Evolutionary conservation across 2,797 vertebrate genomes (phyloP).

Genomic region (Rhinogobio ventralis): DNA sequence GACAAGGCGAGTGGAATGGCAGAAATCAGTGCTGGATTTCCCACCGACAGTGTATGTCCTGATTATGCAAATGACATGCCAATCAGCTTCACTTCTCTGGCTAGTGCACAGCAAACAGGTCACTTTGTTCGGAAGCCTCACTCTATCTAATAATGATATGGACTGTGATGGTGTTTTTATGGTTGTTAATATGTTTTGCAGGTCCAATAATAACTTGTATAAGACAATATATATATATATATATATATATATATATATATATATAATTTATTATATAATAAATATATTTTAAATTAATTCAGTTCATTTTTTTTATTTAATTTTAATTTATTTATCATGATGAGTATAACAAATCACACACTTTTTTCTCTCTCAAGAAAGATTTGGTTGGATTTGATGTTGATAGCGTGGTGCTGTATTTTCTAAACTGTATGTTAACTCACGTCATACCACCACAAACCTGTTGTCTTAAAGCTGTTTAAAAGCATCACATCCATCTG

Average conservation of each 20-base stretch:
- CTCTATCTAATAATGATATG: neutral
- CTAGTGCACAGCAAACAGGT: constrained; percentile 47
- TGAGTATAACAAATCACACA: neutral
- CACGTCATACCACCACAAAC: neutral
- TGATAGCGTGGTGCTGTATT: neutral
- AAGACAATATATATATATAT: neutral
- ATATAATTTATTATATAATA: too few relatives aligned
- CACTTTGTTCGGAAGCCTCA: constrained; percentile 37
- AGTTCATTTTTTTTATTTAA: too few relatives aligned
- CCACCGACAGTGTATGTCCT: constrained; percentile 46
- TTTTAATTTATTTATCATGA: neutral
- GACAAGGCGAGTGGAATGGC: constrained; percentile 3
- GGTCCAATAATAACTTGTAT: neutral
- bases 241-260: too few relatives aligned
- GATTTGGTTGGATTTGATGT: neutral
- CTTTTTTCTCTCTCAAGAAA: neutral
- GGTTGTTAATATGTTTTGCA: neutral
- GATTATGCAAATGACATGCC: constrained; percentile 57
- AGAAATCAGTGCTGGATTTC: constrained; percentile 43
- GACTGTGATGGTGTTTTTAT: neutral
- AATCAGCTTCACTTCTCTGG: constrained; percentile 52
- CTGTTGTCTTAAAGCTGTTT: neutral
- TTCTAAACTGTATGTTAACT: neutral
- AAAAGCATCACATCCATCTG: neutral
- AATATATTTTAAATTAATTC: too few relatives aligned